A percentile compares a stretch with the other conserved stretches of the same genome.
These are phyloP conservation scores for Zaprionus gabonicus DNA, from an alignment of 1,140 invertebrate species.

Conservation along the genomic window DNA sequence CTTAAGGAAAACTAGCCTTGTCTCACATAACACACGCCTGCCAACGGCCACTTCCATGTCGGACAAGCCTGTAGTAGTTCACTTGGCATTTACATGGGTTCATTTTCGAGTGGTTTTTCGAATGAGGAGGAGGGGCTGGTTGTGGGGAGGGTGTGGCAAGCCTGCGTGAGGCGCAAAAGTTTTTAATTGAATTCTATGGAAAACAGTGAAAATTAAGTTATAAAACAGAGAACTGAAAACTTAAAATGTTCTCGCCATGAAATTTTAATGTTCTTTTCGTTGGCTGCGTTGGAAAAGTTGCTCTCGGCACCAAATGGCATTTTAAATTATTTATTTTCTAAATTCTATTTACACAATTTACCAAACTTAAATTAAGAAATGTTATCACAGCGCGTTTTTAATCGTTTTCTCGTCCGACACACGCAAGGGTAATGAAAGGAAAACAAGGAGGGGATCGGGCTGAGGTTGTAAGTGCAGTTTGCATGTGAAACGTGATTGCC, in stretches of 20 bases:
- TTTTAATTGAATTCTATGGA: constrained; percentile 76
- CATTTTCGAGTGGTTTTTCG: constrained; percentile 2
- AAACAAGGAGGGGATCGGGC: constrained; percentile 48
- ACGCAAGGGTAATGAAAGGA: constrained; percentile 43
- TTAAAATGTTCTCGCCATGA: constrained; percentile 56
- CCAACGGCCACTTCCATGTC: constrained; percentile 50
- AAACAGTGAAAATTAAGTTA: constrained; percentile 66
- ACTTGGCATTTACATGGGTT: constrained; percentile 44
- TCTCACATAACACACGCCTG: constrained; percentile 16
- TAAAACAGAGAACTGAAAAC: constrained; percentile 54
- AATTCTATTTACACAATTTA: constrained; percentile 50
- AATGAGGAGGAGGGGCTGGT: constrained; percentile 7
- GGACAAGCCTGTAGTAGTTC: constrained; percentile 40
- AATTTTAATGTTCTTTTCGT: constrained; percentile 56
- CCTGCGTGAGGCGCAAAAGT: constrained; percentile 59
- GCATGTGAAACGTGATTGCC: constrained; percentile 77
- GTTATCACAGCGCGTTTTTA: constrained; percentile 25
- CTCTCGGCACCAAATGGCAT: constrained; percentile 45
- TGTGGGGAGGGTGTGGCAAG: constrained; percentile 2
- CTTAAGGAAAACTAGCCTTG: not conserved
- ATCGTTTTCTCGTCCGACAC: constrained; percentile 1
- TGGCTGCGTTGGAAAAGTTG: constrained; percentile 20
- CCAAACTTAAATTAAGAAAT: constrained; percentile 42
- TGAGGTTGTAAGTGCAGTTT: constrained; percentile 43
- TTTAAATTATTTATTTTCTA: constrained; percentile 47